A percentile compares a stretch with the other conserved stretches of the same genome.
Conservation (phyloP, 1,140 invertebrate genomes). For the Nebria ingens region DNA sequence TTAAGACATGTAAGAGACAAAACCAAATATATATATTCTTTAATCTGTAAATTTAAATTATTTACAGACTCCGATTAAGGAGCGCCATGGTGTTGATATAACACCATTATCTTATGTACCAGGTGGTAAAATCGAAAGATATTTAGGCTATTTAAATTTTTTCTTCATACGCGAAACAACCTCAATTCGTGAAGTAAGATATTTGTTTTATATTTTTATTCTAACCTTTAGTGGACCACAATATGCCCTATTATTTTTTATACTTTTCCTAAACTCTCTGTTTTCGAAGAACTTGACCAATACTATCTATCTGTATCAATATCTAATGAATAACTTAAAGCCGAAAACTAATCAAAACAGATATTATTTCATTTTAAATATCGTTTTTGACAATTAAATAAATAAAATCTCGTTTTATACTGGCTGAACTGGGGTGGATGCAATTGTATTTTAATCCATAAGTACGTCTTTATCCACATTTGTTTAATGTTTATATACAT, state of each 20-base stretch:
- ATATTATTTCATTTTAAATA: too few species aligned
- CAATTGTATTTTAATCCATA: background rate
- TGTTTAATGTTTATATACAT: conserved; percentile 14
- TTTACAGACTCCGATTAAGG: conserved; percentile 47
- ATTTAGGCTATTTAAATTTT: conserved; percentile 88
- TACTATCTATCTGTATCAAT: too few species aligned
- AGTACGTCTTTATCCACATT: conserved; percentile 8
- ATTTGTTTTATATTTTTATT: conserved; percentile 10
- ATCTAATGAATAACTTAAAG: too few species aligned
- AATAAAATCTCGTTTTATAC: too few species aligned
- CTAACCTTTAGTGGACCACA: too few species aligned
- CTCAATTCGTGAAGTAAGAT: conserved; percentile 70
- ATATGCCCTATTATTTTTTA: too few species aligned
- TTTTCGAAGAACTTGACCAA: too few species aligned
- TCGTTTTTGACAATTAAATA: too few species aligned
- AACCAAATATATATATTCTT: conserved; percentile 11
- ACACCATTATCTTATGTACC: conserved; percentile 75
- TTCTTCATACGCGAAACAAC: conserved; percentile 93
- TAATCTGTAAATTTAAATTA: conserved; percentile 13
- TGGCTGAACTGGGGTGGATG: background rate
- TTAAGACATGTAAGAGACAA: conserved; percentile 27
- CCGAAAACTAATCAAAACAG: too few species aligned
- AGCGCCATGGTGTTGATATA: conserved; percentile 70
- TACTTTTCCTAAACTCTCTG: too few species aligned
- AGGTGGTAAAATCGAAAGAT: conserved; percentile 68